These are phyloP conservation scores for Darevskia nairensis DNA, from an alignment of 2,797 vertebrate genomes.

Conservation along the genomic window DNA sequence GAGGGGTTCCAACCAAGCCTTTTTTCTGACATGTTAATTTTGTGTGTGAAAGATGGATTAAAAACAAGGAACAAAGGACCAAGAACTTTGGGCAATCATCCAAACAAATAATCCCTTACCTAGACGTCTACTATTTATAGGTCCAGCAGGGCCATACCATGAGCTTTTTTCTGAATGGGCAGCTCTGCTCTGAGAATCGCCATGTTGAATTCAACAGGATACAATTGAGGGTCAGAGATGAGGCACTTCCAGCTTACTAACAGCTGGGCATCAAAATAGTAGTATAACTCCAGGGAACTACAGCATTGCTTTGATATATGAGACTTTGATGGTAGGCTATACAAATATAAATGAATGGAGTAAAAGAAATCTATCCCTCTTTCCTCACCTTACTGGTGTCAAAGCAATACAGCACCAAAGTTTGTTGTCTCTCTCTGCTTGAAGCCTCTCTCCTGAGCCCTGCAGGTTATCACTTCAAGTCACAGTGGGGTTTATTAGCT, in stretches of 20 bases:
- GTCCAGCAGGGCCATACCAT: not conserved
- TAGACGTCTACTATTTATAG: not conserved
- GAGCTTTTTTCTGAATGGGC: not conserved
- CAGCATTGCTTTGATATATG: slow-evolving; percentile 37
- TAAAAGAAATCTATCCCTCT: slow-evolving; percentile 22
- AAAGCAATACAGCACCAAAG: slow-evolving; percentile 25
- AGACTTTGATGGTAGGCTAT: slow-evolving; percentile 39
- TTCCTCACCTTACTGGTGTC: slow-evolving; percentile 11
- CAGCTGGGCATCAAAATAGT: slow-evolving; percentile 26
- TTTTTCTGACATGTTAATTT: not conserved
- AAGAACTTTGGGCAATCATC: not conserved
- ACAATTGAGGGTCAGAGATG: slow-evolving; percentile 18
- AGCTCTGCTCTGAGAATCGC: not conserved
- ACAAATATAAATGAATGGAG: slow-evolving; percentile 37
- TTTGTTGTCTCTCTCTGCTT: slow-evolving; percentile 29
- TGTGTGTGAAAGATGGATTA: not conserved
- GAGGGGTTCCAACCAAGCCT: not conserved
- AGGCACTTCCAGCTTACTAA: slow-evolving; percentile 14
- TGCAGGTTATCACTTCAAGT: slow-evolving; percentile 34
- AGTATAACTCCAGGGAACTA: slow-evolving; percentile 37
- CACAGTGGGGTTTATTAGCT: slow-evolving; percentile 44
- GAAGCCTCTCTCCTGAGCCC: slow-evolving; percentile 17
- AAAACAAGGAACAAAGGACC: not conserved
- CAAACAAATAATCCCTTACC: not conserved
- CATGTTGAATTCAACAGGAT: slow-evolving; percentile 13